Base-by-base conservation (phyloP, 2,797 vertebrate genomes). In the Pyrocephalus nanus region DNA sequence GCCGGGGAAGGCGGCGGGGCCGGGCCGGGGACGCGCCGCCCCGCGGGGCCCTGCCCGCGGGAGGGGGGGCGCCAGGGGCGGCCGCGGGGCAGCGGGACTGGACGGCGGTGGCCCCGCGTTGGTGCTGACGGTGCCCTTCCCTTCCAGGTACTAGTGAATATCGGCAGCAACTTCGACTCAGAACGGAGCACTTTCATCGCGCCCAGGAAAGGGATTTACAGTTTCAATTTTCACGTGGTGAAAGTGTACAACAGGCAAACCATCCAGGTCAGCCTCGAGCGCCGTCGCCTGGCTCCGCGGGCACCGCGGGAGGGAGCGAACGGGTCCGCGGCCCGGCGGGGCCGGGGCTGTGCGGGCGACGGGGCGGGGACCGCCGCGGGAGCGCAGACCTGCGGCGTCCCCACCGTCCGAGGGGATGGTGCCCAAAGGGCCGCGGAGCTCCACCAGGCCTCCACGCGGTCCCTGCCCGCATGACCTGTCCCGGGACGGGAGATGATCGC, bases 211-310 rank as follows among this genome's bases (percentile, higher is more conserved):
- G 99, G 99, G 95, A 99, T 99, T 98, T 99, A 99, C 98, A 99
- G 99, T 98, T 99, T 99, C 98, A 99, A 99, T 98, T 99, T 99
- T 97, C 99, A 99, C 94, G 99, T 99, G 96, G 99, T 99, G 66
- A 99, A 99, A 98, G 99, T 99, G 96, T 99, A 99, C 98, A 99
- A 99, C 98, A 98, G 99, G 91, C 99, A 99, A 98, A 99, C 99
- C 90, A 99, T 99, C 96, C 99, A 99, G 99, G 99, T 99, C 97
- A 98, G 98, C 18, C 48, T 81, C 36, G 16, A 32, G 38, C 48
- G 66, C 55, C 53, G 75, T 29, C 43, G 20, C 69, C 38, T 32
- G 29, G 29, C 55, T 62, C 83, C 50, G 42, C 60, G 78, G 84
- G 77, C 40, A 11, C 40, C 25, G 75, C 29, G 82, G 86, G 65